phyloP scores from a whole-genome alignment of 2,888 invertebrate genomes.

The Drosophila prostipennis region DNA sequence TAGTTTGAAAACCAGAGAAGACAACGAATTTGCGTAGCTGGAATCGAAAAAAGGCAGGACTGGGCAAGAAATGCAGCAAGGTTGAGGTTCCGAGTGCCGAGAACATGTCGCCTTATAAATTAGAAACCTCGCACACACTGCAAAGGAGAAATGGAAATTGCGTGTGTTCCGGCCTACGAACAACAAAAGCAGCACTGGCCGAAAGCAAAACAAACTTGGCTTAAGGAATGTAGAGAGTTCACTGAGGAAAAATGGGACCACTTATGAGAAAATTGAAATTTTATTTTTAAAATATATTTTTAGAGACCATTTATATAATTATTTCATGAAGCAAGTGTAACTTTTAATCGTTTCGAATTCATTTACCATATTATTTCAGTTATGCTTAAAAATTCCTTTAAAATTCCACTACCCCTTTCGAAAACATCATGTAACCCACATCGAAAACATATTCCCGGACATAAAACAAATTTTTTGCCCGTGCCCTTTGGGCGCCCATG shows the following conservation, averaged over 20 bases:
- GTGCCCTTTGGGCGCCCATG: slow-evolving; percentile 14
- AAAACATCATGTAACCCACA: background rate
- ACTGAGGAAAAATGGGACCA: background rate
- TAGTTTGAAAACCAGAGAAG: slow-evolving; percentile 21
- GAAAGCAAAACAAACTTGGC: slow-evolving; percentile 17
- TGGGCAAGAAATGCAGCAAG: slow-evolving; percentile 65
- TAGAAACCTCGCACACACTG: slow-evolving; percentile 49
- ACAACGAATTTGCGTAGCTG: slow-evolving; percentile 65
- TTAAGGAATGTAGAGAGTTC: slow-evolving; percentile 4
- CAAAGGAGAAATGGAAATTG: slow-evolving; percentile 71
- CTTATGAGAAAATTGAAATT: too few species aligned
- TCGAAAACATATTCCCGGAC: background rate
- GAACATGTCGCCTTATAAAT: slow-evolving; percentile 73
- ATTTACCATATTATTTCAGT: too few species aligned
- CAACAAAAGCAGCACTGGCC: slow-evolving; percentile 30
- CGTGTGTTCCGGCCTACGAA: slow-evolving; percentile 62
- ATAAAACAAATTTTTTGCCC: slow-evolving; percentile 7
- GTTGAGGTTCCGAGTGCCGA: slow-evolving; percentile 21
- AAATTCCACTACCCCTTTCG: background rate
- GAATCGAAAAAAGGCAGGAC: slow-evolving; percentile 60
- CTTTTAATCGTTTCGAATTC: background rate
- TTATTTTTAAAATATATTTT: background rate
- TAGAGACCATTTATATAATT: background rate
- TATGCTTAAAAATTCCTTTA: background rate
- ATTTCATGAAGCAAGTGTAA: background rate